A percentile compares a stretch with the other conserved stretches of the same genome.
phyloP scores from a whole-genome alignment of 2,113 vertebrate genomes.

The Eclectus roratus region DNA sequence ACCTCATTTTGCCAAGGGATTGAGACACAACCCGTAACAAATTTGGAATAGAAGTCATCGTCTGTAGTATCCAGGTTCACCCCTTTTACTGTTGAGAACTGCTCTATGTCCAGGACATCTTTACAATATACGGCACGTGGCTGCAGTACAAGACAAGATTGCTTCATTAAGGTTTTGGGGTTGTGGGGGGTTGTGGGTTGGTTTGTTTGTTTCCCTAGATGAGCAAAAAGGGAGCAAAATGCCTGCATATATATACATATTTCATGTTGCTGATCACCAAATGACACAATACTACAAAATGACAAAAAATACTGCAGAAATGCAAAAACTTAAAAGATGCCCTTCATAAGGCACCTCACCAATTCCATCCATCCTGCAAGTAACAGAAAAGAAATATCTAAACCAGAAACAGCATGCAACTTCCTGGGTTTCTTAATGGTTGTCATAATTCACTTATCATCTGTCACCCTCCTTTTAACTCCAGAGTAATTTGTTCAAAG shows the following conservation, averaged over 20 bases:
- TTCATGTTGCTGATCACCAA: neutral
- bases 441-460: neutral
- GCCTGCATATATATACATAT: neutral
- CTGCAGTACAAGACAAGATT: conserved; percentile 71
- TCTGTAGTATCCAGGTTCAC: conserved; percentile 88
- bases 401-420: neutral
- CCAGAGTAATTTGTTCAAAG: neutral
- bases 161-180: conserved; percentile 18
- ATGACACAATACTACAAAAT: neutral
- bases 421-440: neutral
- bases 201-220: neutral
- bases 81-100: conserved; percentile 90
- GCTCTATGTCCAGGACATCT: conserved; percentile 88
- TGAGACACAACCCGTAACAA: conserved; percentile 90
- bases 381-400: neutral
- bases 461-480: neutral
- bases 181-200: neutral
- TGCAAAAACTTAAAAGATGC: neutral
- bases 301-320: neutral
- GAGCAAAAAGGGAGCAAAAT: neutral
- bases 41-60: conserved; percentile 86
- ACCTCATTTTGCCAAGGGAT: conserved; percentile 97
- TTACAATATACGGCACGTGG: conserved; percentile 90
- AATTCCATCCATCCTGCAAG: neutral
- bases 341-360: neutral